phyloP scores from a whole-genome alignment of 2,113 vertebrate genomes.

The Pedetes capensis region DNA sequence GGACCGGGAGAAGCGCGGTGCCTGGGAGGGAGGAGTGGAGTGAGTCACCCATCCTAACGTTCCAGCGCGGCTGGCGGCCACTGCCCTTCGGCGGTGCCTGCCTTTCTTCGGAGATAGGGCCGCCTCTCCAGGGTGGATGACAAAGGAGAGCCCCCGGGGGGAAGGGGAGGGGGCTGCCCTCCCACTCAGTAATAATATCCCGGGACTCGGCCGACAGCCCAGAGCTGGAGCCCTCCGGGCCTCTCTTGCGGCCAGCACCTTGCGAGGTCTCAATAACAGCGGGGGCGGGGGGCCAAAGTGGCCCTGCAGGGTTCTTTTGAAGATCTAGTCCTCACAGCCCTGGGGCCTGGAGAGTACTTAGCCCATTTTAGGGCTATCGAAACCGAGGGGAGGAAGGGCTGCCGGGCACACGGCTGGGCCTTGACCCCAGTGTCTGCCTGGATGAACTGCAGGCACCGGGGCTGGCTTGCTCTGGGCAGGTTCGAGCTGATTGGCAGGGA shows the following conservation, averaged over 20 bases:
- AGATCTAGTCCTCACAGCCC: background rate
- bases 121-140: background rate
- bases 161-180: background rate
- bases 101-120: slow-evolving; percentile 5
- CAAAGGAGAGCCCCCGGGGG: slow-evolving; percentile 22
- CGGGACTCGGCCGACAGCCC: background rate
- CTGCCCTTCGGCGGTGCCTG: slow-evolving; percentile 40
- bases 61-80: background rate
- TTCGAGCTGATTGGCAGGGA: background rate
- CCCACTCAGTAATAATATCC: fast-evolving
- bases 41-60: slow-evolving; percentile 37
- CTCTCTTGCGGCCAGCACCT: background rate
- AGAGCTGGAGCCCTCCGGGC: background rate
- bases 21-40: background rate
- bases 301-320: fast-evolving
- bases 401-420: background rate
- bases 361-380: background rate
- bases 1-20: background rate
- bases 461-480: background rate
- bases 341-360: background rate
- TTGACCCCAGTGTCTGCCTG: background rate
- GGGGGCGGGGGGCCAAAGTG: background rate
- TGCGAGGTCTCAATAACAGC: background rate
- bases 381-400: background rate
- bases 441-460: background rate